Evolutionary conservation across 2,797 vertebrate species (phyloP).

Genomic region (Peromyscus attwateri): DNA sequence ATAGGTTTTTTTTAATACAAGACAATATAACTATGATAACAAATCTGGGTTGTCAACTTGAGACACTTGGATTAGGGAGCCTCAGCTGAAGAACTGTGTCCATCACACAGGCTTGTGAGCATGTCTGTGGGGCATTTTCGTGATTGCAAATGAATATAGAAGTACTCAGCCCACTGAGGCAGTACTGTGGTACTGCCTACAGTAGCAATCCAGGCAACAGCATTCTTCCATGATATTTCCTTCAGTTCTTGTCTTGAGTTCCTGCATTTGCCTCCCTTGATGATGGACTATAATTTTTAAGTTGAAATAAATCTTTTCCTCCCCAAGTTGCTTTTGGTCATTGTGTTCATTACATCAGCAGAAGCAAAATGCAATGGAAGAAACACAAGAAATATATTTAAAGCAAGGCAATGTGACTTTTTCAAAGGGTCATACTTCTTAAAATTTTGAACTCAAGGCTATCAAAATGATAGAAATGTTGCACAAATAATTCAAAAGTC

Average conservation of each 20-base stretch:
- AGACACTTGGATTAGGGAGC: neutral
- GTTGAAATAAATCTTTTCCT: neutral
- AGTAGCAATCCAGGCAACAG: neutral
- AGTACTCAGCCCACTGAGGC: neutral
- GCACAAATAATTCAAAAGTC: neutral
- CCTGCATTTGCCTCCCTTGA: neutral
- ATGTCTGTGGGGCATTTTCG: neutral
- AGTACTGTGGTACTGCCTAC: neutral
- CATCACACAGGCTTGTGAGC: neutral
- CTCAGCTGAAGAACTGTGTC: neutral
- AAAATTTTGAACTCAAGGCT: neutral
- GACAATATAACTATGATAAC: neutral
- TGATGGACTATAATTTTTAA: neutral
- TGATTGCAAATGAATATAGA: neutral
- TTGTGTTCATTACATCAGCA: neutral
- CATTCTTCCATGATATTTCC: neutral
- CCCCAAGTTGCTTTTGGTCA: neutral
- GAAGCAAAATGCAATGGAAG: neutral
- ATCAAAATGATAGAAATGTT: neutral
- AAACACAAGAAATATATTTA: neutral
- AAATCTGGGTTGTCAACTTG: neutral
- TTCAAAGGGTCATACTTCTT: neutral
- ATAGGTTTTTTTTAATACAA: neutral
- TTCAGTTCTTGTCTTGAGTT: neutral
- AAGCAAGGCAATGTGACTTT: neutral